Evolutionary conservation across 2,888 invertebrate species (phyloP).

Genomic region (Xanthia togata): DNA sequence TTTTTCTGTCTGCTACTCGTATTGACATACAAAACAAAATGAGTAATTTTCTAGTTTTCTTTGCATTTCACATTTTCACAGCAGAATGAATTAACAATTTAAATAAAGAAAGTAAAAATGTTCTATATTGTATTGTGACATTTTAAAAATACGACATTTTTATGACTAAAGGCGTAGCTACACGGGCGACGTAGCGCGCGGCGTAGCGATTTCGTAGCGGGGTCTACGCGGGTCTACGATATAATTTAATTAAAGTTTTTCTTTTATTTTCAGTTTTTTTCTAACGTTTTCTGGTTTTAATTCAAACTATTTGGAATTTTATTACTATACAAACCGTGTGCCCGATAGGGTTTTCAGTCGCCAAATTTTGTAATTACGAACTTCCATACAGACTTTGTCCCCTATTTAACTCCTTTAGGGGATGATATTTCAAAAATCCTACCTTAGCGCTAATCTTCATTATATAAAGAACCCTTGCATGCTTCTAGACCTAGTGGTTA

Average conservation of each 20-base stretch:
- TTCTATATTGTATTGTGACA: constrained; percentile 13
- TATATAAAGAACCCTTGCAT: background rate
- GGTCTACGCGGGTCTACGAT: constrained; percentile 44
- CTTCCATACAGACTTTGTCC: background rate
- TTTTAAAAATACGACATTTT: constrained; percentile 33
- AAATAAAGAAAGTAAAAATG: constrained; percentile 16
- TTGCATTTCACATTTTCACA: too few species aligned
- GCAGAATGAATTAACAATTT: background rate
- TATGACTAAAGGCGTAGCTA: constrained; percentile 15
- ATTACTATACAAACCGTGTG: background rate
- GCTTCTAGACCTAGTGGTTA: too few species aligned
- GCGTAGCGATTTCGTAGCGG: constrained; percentile 52
- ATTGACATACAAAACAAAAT: background rate
- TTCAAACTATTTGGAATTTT: background rate
- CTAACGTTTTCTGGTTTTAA: background rate
- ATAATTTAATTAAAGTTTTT: constrained; percentile 11
- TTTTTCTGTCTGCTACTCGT: background rate
- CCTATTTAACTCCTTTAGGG: background rate
- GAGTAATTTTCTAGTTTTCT: background rate
- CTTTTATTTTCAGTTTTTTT: background rate
- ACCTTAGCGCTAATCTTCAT: background rate
- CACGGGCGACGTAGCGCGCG: constrained; percentile 16
- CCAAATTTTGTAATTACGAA: too few species aligned
- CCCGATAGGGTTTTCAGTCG: background rate
- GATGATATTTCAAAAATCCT: too few species aligned